These are phyloP conservation scores for Sciurus carolinensis DNA, from an alignment of 2,797 vertebrate genomes.

Conservation along the genomic window DNA sequence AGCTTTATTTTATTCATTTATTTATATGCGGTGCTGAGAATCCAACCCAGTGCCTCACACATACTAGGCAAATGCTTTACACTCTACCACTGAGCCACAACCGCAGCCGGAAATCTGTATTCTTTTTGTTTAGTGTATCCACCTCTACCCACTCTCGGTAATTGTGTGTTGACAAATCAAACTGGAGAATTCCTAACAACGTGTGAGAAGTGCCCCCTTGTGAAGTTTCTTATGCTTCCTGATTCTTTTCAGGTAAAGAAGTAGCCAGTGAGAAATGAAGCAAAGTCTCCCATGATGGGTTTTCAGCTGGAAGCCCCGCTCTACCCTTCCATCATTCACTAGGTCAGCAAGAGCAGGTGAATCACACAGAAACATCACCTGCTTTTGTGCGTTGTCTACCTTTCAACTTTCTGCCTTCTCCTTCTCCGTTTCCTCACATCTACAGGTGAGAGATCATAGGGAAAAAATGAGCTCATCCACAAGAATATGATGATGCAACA, in stretches of 20 bases:
- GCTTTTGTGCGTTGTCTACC: neutral
- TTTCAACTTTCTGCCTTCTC: neutral
- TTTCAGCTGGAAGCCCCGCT: neutral
- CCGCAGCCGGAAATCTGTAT: neutral
- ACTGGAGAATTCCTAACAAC: neutral
- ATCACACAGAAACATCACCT: too few species aligned
- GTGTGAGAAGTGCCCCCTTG: neutral
- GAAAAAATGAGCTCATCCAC: neutral
- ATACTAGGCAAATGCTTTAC: too few species aligned
- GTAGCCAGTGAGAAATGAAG: neutral
- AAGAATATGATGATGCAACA: neutral
- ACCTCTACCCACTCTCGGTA: neutral
- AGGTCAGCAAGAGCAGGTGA: neutral
- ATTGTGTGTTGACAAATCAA: neutral
- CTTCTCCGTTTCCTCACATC: constrained; percentile 49
- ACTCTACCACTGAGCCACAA: too few species aligned
- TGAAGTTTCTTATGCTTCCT: neutral
- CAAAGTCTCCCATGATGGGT: neutral
- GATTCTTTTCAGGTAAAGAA: constrained; percentile 19
- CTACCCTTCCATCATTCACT: neutral
- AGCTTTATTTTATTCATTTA: too few species aligned
- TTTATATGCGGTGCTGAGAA: too few species aligned
- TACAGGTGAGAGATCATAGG: neutral
- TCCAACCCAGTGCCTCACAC: too few species aligned
- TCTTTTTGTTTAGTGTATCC: neutral